These are phyloP conservation scores for Pachycephus smyrnensis DNA, from an alignment of 2,888 invertebrate species.

Conservation along the genomic window DNA sequence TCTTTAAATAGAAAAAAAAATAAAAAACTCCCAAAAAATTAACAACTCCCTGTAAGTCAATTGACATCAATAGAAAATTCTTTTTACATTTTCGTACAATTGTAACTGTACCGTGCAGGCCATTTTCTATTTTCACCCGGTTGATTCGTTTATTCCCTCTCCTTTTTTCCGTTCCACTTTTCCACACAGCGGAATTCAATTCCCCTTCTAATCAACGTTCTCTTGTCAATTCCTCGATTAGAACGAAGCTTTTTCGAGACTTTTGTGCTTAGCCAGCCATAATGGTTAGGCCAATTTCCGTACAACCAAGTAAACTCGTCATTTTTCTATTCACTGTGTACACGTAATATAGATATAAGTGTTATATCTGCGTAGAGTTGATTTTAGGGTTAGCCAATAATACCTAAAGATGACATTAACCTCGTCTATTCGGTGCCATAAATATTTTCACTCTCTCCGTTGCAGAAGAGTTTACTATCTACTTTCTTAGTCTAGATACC, in stretches of 20 bases:
- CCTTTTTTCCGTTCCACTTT: neutral
- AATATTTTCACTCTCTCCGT: neutral
- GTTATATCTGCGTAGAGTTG: neutral
- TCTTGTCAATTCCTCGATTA: neutral
- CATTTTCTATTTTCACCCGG: neutral
- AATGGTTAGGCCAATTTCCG: neutral
- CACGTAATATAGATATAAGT: neutral
- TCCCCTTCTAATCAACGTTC: neutral
- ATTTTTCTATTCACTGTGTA: neutral
- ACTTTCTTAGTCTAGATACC: neutral
- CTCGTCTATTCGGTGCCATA: neutral
- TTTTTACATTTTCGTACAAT: neutral
- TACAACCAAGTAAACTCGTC: neutral
- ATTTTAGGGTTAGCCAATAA: neutral
- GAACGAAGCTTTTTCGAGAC: neutral
- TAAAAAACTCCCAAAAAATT: neutral
- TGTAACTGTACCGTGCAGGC: neutral
- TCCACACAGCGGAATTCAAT: neutral
- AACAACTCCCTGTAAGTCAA: neutral
- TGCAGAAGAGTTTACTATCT: neutral
- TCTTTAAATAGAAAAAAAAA: neutral
- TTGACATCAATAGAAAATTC: neutral
- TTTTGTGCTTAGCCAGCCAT: neutral
- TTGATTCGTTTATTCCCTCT: neutral
- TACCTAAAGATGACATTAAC: neutral